Base-by-base conservation (phyloP, 2,888 invertebrate genomes). In the Stenolophus ochropezus region DNA sequence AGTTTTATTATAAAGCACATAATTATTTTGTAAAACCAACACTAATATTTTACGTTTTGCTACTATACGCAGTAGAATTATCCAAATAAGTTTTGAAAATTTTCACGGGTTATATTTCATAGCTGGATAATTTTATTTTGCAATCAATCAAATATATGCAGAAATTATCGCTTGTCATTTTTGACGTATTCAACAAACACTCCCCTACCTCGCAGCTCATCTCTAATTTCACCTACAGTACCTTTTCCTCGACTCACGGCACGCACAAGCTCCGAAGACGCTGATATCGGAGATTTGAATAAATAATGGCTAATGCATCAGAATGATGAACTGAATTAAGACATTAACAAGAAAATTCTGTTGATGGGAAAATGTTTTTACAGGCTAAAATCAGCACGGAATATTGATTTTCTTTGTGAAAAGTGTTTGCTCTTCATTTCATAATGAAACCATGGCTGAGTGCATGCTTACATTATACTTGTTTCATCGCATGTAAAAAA, bases 271-370 rank as follows among this genome's bases (percentile, higher is more conserved):
- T 47, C 49, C 71, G 49, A 23, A 47, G 8, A 11, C 8, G 18
- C 27, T 69, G 71, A 71, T 71, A 71, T 71, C 20, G 71, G 71
- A 73, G 21, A 73, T 49, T 21, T 73, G 73, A 73, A 73, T 73
- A 73, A 73, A 73, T 73, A 73, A 73, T 47, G 21, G 47, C 23
- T 73, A 49, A 49, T 73, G 73, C 47, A 73, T 49, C 21, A 21
- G 23, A 49, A 47, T 49, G n/a, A 73, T 20, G 49, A 73, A 47
- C n/a, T 20, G 14, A 73, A 73, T 73, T 73, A 73, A 49, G 47
- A 49, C 21, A 47, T 73, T 73, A 49, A 47, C 73, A 14, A 25
- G 56, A 56, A 56, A 61, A 25, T 61, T 61, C 61, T 11, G 25
- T 61, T 61, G 21, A 21, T 21, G 25, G 25, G 25, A 61, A 61